Base-by-base conservation (phyloP, 2,113 vertebrate species). In the Galemys pyrenaicus region DNA sequence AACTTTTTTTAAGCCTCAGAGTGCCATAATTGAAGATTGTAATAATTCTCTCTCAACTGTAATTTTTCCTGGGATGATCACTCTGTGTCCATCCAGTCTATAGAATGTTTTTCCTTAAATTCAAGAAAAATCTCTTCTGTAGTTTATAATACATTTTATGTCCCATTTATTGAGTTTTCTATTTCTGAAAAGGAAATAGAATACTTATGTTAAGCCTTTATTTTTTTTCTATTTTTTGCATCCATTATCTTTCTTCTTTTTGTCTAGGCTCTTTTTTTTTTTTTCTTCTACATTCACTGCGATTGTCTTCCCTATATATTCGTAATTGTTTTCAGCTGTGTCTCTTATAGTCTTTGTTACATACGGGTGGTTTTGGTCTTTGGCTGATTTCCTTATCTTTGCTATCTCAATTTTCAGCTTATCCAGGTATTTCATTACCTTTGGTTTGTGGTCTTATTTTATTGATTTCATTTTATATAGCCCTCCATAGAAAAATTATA, bases 321-420 rank as follows among this genome's bases (percentile, higher is more conserved):
- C 37, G 41, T 87, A 46, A 92, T 80, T 92, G 68, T 84, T 92
- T 86, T 84, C 88, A 90, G 81, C 65, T 92, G 30, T 79, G 30
- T 60, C 64, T 92, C 22, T 73, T 75, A n/a, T 81, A 17, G 0
- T 70, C 32, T 7, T 35, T 32, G 9, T 37, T 83, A 85, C 51
- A 60, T 16, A 44, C 35, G 60, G 32, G 39, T 83, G 64, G 75
- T 94, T 49, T 77, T 39, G 6, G 62, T 49, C 81, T 70, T 83
- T 46, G 70, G 17, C 12, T 78, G 75, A 5, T 95, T 93, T 89
- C 12, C 20, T 88, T 79, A 39, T 89, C 30, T 65, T 70, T 65
- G 37, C 2, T 28, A 87, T 90, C 19, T 77, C n/a, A 56, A 24
- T 90, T 84, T 95, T 65, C 32, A 92, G 90, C 35, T 70, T 39